Conservation (phyloP, 2,797 vertebrate genomes). For the Bryconaethiops microstoma region DNA sequence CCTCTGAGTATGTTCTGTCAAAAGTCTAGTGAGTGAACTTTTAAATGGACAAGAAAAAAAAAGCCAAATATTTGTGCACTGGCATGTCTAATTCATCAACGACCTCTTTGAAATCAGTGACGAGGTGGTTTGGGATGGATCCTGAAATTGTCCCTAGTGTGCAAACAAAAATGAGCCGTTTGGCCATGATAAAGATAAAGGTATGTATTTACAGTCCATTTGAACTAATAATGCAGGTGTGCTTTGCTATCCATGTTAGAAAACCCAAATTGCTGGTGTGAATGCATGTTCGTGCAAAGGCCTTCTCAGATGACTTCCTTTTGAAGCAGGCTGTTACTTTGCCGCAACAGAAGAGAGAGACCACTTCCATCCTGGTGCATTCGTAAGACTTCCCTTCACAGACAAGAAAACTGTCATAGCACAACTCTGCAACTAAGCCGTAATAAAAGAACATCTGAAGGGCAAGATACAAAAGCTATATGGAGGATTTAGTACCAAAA, state of each 20-base stretch:
- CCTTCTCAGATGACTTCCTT: background rate
- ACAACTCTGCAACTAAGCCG: background rate
- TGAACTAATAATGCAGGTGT: background rate
- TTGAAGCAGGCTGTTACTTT: background rate
- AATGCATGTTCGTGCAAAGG: background rate
- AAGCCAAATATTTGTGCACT: background rate
- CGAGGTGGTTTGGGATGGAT: background rate
- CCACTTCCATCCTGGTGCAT: background rate
- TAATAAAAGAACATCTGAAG: background rate
- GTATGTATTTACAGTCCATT: background rate
- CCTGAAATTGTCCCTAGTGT: background rate
- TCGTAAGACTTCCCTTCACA: background rate
- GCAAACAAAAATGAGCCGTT: background rate
- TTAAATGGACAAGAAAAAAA: too few species aligned
- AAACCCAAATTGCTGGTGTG: background rate
- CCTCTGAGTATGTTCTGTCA: too few species aligned
- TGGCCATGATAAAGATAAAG: background rate
- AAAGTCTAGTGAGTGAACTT: too few species aligned
- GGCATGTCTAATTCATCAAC: too few species aligned
- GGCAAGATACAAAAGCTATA: conserved; percentile 16
- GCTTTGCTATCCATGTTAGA: background rate
- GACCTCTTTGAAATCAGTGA: background rate
- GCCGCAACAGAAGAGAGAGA: background rate
- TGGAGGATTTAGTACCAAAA: conserved; percentile 49
- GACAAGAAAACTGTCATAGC: background rate